Evolutionary conservation across 2,113 vertebrate genomes (phyloP), one percentile per base, ranked within the genome.

Genomic region (Thunnus thynnus): DNA sequence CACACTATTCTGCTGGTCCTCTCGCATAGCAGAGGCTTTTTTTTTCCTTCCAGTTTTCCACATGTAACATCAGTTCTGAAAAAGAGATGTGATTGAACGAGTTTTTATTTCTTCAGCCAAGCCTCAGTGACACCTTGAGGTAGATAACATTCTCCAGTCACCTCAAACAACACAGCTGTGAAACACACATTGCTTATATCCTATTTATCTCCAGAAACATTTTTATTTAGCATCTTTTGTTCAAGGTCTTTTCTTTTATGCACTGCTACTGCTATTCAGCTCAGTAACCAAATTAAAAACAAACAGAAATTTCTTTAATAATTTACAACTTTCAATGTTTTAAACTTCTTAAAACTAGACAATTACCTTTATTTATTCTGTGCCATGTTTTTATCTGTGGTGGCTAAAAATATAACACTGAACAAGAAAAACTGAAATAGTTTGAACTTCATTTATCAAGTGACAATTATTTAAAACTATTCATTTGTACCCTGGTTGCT

Each of bases 121-220:
- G 86, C 83, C 88, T 86, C 78, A 78, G 83, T 70, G 80, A 87
- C 87, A 80, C 67, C 46, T 67, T 91, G 88, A 94, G 91, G 92
- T 93, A 93, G 92, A 90, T 90, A 73, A 82, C 87, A 63, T 76
- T 83, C 80, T 89, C 76, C 78, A 67, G 69, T 83, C 81, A 80
- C 78, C 66, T 78, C 68, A 65, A 77, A 67, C 67, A 61, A 50
- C 32, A 66, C 61, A 73, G 70, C 68, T 58, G 77, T 60, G 72
- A 62, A 81, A 81, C 75, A 82, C 73, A 87, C 56, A 55, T 75
- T 47, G 57, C 58, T 58, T 48, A 61, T 25, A 27, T 52, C 36
- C 60, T 30, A 52, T 65, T 73, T 51, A 36, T 58, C 58, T 72
- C 27, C 56, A 80, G 41, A 63, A 63, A 75, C 41, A 0, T 54